These are phyloP conservation scores for Schlechtendalia chinensis DNA, from an alignment of 1,140 invertebrate genomes.

Conservation along the genomic window DNA sequence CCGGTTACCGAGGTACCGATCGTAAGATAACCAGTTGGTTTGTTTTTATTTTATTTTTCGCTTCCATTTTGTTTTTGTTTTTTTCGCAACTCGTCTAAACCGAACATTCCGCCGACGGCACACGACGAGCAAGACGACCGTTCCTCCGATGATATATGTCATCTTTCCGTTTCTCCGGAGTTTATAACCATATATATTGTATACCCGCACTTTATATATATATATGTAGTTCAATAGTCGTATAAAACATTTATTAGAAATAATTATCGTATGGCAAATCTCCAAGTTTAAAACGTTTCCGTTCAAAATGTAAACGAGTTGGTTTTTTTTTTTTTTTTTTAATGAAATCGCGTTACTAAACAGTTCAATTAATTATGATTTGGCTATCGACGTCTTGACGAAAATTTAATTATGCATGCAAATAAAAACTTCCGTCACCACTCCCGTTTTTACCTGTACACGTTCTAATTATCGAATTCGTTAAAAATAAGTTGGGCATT, in stretches of 20 bases:
- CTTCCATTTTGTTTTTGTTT: no score
- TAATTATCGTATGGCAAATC: conserved; percentile 22
- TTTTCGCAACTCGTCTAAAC: conserved; percentile 7
- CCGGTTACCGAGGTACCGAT: conserved; percentile 14
- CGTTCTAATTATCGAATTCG: background rate
- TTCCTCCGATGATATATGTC: no score
- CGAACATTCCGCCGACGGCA: background rate
- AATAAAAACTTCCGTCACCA: background rate
- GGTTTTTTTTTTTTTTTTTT: background rate
- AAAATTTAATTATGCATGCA: background rate
- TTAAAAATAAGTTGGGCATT: background rate
- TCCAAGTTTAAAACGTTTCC: conserved; percentile 10
- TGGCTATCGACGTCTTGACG: background rate
- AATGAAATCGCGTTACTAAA: background rate
- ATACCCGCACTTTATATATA: no score
- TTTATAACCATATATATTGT: no score
- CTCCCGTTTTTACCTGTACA: background rate
- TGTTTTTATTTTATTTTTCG: background rate
- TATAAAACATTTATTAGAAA: background rate
- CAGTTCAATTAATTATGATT: background rate
- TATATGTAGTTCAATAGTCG: no score
- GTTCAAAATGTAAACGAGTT: background rate
- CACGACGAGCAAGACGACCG: no score
- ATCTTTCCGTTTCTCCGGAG: background rate
- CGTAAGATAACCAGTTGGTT: conserved; percentile 15